phyloP scores from a whole-genome alignment of 2,797 vertebrate genomes.

The Spea hammondii region DNA sequence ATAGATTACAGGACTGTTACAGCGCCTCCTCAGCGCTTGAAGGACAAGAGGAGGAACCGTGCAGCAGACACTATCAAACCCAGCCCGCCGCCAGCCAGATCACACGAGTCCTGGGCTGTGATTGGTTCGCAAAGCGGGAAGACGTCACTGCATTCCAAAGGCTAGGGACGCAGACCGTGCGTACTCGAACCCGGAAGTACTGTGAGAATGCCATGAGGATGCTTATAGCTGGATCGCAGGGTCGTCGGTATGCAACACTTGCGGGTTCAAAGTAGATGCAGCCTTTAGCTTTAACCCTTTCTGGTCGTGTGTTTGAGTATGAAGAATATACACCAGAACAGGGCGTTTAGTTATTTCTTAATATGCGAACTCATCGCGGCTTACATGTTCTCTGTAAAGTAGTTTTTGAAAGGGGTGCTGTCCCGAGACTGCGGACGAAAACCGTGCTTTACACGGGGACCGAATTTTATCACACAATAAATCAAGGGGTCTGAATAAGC shows the following conservation, averaged over 20 bases:
- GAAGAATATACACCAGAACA: too few relatives aligned
- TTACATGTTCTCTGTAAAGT: too few relatives aligned
- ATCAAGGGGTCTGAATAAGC: too few relatives aligned
- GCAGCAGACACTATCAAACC: slow-evolving; percentile 13
- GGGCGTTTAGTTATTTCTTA: too few relatives aligned
- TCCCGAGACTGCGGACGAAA: too few relatives aligned
- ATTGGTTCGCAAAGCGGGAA: not conserved
- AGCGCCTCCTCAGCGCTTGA: not conserved
- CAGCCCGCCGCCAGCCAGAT: slow-evolving; percentile 10
- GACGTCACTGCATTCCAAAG: not conserved
- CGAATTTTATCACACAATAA: too few relatives aligned
- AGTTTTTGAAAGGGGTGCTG: too few relatives aligned
- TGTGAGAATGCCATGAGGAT: not conserved
- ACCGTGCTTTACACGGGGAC: too few relatives aligned
- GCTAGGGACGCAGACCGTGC: not conserved
- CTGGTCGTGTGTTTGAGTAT: too few relatives aligned
- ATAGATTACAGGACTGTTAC: not conserved
- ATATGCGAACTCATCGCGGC: too few relatives aligned
- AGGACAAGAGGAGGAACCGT: slow-evolving; percentile 18
- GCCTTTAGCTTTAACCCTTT: not conserved
- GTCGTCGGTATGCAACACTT: not conserved
- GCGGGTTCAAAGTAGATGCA: not conserved
- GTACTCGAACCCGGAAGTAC: too few relatives aligned
- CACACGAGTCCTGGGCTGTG: not conserved
- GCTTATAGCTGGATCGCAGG: not conserved